Conservation (phyloP, 2,113 vertebrate species). For the Neoarius graeffei region DNA sequence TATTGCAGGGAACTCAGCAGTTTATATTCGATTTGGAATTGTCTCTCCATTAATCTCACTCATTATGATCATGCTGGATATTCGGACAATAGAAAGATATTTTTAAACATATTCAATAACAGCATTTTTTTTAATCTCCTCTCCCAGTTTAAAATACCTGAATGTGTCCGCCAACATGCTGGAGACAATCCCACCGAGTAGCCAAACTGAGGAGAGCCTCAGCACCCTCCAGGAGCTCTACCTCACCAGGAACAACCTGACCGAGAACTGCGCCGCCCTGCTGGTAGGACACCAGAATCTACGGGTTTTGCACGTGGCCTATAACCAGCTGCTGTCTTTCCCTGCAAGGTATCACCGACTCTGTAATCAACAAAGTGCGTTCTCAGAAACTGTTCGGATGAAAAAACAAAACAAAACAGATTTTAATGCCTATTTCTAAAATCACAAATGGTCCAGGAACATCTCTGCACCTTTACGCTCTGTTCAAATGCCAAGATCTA, state of each 20-base stretch:
- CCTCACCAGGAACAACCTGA: conserved; percentile 86
- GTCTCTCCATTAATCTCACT: conserved; percentile 1
- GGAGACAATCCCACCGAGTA: conserved; percentile 84
- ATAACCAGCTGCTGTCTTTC: conserved; percentile 90
- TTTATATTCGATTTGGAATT: background rate
- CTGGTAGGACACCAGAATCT: conserved; percentile 86
- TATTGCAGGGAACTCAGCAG: background rate
- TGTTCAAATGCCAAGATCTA: background rate
- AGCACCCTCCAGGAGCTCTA: conserved; percentile 91
- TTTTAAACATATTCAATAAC: background rate
- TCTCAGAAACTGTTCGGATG: background rate
- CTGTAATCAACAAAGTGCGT: too few species aligned
- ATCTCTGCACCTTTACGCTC: background rate
- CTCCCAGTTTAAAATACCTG: conserved; percentile 88
- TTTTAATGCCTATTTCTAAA: background rate
- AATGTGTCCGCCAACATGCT: conserved; percentile 90
- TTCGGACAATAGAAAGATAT: background rate
- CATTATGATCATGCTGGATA: background rate
- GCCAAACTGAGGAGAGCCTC: conserved; percentile 84
- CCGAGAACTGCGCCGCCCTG: conserved; percentile 84
- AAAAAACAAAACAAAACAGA: background rate
- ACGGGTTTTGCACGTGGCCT: conserved; percentile 88
- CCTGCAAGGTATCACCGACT: conserved; percentile 82
- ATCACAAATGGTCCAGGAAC: background rate
- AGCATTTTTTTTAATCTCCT: conserved; percentile 34